Conservation (phyloP, 2,113 vertebrate genomes). For the Phaetusa simplex region DNA sequence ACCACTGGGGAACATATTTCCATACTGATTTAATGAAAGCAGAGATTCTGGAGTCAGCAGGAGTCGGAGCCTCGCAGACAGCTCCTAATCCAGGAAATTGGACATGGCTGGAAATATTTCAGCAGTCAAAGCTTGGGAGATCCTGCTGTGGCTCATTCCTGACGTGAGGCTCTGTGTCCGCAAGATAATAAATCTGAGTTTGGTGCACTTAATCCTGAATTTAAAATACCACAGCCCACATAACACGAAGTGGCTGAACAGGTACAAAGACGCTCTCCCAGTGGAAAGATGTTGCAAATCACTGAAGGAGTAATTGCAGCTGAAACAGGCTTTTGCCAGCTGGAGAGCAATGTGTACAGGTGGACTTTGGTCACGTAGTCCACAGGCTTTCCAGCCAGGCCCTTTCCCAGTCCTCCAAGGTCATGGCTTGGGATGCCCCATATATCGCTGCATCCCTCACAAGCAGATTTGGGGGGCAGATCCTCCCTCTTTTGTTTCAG, state of each 20-base stretch:
- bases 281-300: slow-evolving; percentile 17
- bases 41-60: slow-evolving; percentile 39
- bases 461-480: not conserved
- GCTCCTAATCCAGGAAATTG: slow-evolving; percentile 40
- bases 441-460: not conserved
- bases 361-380: not conserved
- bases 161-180: not conserved
- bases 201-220: not conserved
- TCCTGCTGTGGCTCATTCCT: slow-evolving; percentile 30
- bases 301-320: not conserved
- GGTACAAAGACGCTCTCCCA: not conserved
- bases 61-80: not conserved
- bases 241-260: not conserved
- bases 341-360: not conserved
- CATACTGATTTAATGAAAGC: slow-evolving; percentile 35
- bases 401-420: not conserved
- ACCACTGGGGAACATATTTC: slow-evolving; percentile 16
- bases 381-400: not conserved
- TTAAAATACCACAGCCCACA: slow-evolving; percentile 15
- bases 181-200: slow-evolving; percentile 15
- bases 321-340: not conserved
- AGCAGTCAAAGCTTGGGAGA: not conserved
- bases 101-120: slow-evolving; percentile 18
- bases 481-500: not conserved
- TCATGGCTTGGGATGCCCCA: not conserved